Conservation (phyloP, 2,113 vertebrate species). For the Pterocles burchelli region DNA sequence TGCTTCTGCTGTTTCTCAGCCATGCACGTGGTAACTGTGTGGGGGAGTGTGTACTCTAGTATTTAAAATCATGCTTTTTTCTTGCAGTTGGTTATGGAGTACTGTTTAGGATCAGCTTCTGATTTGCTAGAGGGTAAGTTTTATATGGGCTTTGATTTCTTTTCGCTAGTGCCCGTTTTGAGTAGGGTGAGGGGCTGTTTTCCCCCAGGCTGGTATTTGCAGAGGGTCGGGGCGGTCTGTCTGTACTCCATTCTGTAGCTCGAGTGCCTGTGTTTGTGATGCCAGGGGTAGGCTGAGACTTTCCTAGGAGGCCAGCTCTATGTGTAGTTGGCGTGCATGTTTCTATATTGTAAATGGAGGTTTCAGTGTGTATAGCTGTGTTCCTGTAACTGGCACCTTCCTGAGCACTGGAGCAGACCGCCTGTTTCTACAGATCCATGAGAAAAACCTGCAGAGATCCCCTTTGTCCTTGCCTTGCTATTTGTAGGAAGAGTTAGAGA, state of each 20-base stretch:
- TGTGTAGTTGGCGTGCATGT: fast-evolving
- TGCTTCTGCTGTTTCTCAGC: neutral
- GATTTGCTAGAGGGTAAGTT: slow-evolving; percentile 95
- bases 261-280: neutral
- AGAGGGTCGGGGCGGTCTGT: neutral
- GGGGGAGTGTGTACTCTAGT: neutral
- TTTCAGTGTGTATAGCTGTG: neutral
- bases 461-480: neutral
- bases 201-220: neutral
- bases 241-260: neutral
- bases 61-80: slow-evolving; percentile 13
- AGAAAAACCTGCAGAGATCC: slow-evolving; percentile 20
- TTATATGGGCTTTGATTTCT: neutral
- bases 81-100: slow-evolving; percentile 98
- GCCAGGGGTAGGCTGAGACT: neutral
- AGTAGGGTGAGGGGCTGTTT: neutral
- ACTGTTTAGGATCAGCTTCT: slow-evolving; percentile 97
- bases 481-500: neutral
- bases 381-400: neutral
- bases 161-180: neutral
- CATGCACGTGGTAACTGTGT: neutral
- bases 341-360: neutral
- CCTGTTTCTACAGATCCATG: neutral
- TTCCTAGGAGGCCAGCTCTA: neutral
- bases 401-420: neutral